phyloP scores from a whole-genome alignment of 1,140 invertebrate species.

The Drosophila albomicans region DNA sequence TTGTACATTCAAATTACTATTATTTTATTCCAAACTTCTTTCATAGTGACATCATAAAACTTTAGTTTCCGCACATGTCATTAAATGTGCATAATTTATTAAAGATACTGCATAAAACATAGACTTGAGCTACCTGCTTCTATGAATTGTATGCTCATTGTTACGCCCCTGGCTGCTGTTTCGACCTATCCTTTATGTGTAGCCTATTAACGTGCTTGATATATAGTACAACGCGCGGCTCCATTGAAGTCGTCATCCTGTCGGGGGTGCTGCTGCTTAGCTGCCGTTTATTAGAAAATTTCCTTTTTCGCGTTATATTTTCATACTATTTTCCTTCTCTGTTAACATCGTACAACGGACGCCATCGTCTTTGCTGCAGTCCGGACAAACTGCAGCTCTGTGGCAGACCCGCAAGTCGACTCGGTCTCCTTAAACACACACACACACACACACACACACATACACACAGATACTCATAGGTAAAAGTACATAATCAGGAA shows the following conservation, averaged over 20 bases:
- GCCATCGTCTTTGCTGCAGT: conserved; percentile 40
- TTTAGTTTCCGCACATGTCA: no score
- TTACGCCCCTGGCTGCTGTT: conserved; percentile 45
- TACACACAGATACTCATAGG: conserved; percentile 7
- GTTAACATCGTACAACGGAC: background rate
- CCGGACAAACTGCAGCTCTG: conserved; percentile 31
- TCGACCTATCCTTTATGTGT: conserved; percentile 10
- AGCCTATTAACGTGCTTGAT: conserved; percentile 66
- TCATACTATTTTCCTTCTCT: conserved; percentile 3
- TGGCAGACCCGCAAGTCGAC: conserved; percentile 3
- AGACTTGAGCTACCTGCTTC: background rate
- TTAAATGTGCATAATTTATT: no score
- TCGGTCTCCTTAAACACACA: background rate
- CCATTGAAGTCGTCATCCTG: conserved; percentile 70
- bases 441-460: conserved; percentile 21
- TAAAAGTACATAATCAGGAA: conserved; percentile 5
- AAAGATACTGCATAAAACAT: no score
- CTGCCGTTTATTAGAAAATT: conserved; percentile 52
- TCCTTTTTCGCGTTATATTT: conserved; percentile 52
- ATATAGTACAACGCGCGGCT: conserved; percentile 61
- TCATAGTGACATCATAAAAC: no score
- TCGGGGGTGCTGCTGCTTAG: conserved; percentile 48
- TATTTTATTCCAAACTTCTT: no score
- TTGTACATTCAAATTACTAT: no score
- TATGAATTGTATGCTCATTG: background rate